Conservation (phyloP, 2,888 invertebrate genomes). For the Peribatodes rhomboidaria region DNA sequence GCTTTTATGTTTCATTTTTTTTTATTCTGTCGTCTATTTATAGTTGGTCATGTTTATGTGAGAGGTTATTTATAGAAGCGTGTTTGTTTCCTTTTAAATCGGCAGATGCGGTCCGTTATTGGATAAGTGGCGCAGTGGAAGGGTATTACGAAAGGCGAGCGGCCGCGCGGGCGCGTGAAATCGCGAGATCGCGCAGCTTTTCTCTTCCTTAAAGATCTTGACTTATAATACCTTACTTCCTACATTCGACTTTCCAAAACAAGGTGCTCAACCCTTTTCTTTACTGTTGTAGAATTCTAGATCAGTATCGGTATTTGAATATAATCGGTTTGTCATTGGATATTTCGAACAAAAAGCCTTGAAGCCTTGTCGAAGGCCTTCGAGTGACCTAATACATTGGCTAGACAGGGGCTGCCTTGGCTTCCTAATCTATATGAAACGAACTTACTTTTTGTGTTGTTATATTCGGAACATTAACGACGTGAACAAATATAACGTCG, state of each 20-base stretch:
- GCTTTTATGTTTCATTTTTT: not conserved
- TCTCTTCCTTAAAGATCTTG: constrained; percentile 48
- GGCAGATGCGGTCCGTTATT: constrained; percentile 25
- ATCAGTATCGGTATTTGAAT: no score
- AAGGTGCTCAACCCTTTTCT: constrained; percentile 16
- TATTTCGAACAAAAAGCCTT: not conserved
- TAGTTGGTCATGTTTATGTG: not conserved
- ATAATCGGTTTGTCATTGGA: not conserved
- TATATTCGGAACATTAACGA: not conserved
- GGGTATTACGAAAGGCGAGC: constrained; percentile 67
- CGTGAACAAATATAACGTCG: not conserved
- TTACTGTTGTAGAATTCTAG: constrained; percentile 7
- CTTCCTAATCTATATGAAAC: no score
- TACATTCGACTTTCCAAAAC: constrained; percentile 41
- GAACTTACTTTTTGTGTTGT: not conserved
- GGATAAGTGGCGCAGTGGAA: constrained; percentile 55
- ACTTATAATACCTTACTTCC: constrained; percentile 40
- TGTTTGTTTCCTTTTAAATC: constrained; percentile 27
- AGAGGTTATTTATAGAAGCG: constrained; percentile 3
- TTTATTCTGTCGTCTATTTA: not conserved
- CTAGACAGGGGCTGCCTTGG: no score
- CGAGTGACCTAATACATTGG: no score
- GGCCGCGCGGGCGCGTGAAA: constrained; percentile 60
- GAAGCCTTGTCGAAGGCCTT: not conserved
- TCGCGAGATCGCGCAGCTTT: constrained; percentile 55